phyloP scores from a whole-genome alignment of 2,113 vertebrate species.

The Macroglossus sobrinus region DNA sequence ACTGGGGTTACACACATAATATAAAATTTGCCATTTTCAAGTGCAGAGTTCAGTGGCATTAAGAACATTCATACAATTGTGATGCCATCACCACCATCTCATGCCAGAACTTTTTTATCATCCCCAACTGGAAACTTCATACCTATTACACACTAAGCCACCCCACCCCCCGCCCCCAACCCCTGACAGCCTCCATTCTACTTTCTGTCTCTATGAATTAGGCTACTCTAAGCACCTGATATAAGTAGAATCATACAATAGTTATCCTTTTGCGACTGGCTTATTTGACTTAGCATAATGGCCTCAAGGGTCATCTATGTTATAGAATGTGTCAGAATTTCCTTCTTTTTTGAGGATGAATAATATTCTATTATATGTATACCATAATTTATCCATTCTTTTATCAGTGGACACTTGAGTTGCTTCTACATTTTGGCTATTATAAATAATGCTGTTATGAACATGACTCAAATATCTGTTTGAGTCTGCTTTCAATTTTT shows the following conservation, averaged over 20 bases:
- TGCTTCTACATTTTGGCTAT: rapidly evolving
- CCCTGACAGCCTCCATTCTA: rapidly evolving
- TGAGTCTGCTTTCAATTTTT: not conserved
- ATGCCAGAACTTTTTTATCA: too few relatives aligned
- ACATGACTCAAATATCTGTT: too few relatives aligned
- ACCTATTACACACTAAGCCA: rapidly evolving
- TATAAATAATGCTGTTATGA: not conserved
- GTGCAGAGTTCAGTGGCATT: rapidly evolving
- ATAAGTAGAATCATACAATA: not conserved
- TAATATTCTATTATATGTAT: rapidly evolving
- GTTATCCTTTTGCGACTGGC: not conserved
- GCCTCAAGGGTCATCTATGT: not conserved
- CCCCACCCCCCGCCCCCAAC: rapidly evolving
- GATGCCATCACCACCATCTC: rapidly evolving
- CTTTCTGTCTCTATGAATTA: not conserved
- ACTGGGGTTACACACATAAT: too few relatives aligned
- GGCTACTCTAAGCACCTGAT: rapidly evolving
- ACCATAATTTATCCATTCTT: rapidly evolving
- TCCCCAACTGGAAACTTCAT: too few relatives aligned
- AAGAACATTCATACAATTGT: rapidly evolving
- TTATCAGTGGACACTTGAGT: rapidly evolving
- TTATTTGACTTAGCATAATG: not conserved
- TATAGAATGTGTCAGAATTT: not conserved
- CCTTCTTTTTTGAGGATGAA: not conserved
- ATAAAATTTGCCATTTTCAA: not conserved